Base-by-base conservation (phyloP, 2,113 vertebrate genomes). In the Jacana jacana region DNA sequence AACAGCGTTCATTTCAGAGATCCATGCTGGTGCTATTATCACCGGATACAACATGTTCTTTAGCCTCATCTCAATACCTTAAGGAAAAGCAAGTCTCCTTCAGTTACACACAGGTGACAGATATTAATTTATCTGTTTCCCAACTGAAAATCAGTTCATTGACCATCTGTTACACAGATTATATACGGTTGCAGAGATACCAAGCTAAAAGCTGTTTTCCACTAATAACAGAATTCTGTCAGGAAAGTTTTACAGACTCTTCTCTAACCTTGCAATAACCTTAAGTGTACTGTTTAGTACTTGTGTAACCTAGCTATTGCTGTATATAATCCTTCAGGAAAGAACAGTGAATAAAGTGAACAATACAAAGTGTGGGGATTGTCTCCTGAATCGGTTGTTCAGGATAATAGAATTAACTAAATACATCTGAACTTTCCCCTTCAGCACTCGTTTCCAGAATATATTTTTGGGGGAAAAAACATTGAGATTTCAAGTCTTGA, bases 11-110 rank as follows among this genome's bases (percentile, higher is more conserved):
- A 99, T 98, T 82, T 99, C 99, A 7, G 98, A 97, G 69, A 99
- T 98, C 98, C 98, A 98, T 14, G 98, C 61, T 28, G 99, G 99
- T 70, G 99, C 98, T 91, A 99, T 80, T 57, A 99, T 99, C 48
- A 99, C 92, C 6, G 99, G 99, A 84, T 99, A 99, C 55, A 99
- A 60, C 97, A 98, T 95, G 93, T 99, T 99, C 97, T 99, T 99
- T 86, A 99, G 98, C 86, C 99, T 99, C 97, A 99, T 99, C 95
- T 99, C 99, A 7, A 99, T 98, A 88, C 99, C 99, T 99, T 23
- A 42, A 94, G 63, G 61, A 84, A 88, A 97, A 93, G 10, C 10
- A 96, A 83, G 73, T 86, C 3, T 70, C 73, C 31, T 63, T 86
- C 61, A 85, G 70, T 88, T 69, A 88, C 37, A 37, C 13, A 13